These are phyloP conservation scores for Drosophila nigritarsus DNA, from an alignment of 2,888 invertebrate species.

Conservation along the genomic window DNA sequence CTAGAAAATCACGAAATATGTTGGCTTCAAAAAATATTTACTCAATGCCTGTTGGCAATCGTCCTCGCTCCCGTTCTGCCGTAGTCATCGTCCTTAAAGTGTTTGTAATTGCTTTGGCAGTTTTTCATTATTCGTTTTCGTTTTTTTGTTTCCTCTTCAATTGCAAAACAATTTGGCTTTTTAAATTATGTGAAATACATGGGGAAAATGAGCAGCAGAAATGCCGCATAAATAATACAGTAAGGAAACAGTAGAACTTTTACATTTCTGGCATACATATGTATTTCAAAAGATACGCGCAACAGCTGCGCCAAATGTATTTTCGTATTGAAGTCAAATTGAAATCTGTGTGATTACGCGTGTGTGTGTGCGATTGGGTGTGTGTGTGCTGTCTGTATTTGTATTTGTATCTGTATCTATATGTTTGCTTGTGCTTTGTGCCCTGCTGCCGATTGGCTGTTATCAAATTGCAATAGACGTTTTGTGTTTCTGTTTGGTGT, in stretches of 20 bases:
- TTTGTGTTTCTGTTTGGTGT: conserved; percentile 10
- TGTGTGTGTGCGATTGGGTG: conserved; percentile 2
- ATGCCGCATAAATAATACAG: conserved; percentile 57
- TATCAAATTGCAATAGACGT: conserved; percentile 80
- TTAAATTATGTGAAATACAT: conserved; percentile 58
- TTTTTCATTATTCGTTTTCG: conserved; percentile 1
- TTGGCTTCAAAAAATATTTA: conserved; percentile 63
- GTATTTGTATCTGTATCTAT: conserved; percentile 10
- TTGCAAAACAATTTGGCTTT: conserved; percentile 63
- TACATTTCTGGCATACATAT: conserved; percentile 46
- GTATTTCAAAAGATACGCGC: conserved; percentile 52
- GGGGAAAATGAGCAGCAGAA: conserved; percentile 28
- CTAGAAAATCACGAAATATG: conserved; percentile 72
- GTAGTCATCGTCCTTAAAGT: conserved; percentile 37
- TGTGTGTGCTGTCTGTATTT: conserved; percentile 27
- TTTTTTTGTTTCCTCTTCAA: conserved; percentile 16
- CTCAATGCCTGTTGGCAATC: conserved; percentile 42
- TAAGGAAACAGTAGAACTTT: conserved; percentile 18
- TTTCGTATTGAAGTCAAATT: conserved; percentile 48
- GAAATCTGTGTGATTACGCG: conserved; percentile 31
- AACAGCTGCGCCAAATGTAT: conserved; percentile 55
- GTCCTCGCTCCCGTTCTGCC: neutral
- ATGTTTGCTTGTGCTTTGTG: conserved; percentile 15
- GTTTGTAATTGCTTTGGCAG: conserved; percentile 50
- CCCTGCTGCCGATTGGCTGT: conserved; percentile 40